Percentiles rank a stretch among this genome's conserved stretches.
phyloP scores from a whole-genome alignment of 1,140 invertebrate genomes.

The Gonioctena quinquepunctata region DNA sequence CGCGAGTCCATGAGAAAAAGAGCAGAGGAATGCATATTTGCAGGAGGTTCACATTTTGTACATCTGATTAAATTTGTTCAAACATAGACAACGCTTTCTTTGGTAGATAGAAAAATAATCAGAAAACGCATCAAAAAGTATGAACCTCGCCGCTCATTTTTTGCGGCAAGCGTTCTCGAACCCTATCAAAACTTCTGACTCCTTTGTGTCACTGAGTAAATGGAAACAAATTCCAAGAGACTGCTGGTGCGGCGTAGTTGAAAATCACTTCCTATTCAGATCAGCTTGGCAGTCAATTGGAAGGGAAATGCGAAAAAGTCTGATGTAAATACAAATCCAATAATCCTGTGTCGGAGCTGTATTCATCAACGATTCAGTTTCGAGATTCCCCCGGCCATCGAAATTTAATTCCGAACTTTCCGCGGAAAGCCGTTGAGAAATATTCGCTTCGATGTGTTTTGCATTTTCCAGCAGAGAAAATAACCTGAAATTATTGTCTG shows the following conservation, averaged over 20 bases:
- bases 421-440: not conserved
- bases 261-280: conserved; percentile 6
- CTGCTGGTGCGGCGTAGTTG: not conserved
- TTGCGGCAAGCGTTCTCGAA: too few relatives aligned
- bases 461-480: not conserved
- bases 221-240: not conserved
- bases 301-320: not conserved
- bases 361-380: conserved; percentile 3
- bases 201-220: not conserved
- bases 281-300: not conserved
- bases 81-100: too few relatives aligned
- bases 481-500: not conserved
- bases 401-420: conserved; percentile 4
- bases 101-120: too few relatives aligned
- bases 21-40: too few relatives aligned
- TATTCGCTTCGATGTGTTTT: not conserved
- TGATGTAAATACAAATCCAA: not conserved
- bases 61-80: too few relatives aligned
- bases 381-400: not conserved
- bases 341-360: not conserved
- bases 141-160: too few relatives aligned
- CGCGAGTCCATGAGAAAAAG: too few relatives aligned
- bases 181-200: too few relatives aligned
- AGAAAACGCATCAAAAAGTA: too few relatives aligned
- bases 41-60: too few relatives aligned